Conservation (phyloP, 2,113 vertebrate species). For the Lanius ludovicianus region DNA sequence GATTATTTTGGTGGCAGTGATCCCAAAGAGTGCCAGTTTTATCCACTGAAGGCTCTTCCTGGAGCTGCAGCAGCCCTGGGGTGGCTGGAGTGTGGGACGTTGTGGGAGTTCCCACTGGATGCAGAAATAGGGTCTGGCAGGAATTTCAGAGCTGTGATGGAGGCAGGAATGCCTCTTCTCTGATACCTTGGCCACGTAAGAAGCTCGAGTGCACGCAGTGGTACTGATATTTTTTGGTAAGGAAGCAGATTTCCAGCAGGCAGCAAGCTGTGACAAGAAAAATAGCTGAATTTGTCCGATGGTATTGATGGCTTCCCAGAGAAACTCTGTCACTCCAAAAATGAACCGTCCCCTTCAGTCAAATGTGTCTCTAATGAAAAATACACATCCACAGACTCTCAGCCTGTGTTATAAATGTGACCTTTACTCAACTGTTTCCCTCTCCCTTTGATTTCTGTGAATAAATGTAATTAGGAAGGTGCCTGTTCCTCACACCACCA, state of each 20-base stretch:
- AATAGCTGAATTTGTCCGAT: not conserved
- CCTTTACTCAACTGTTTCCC: slow-evolving; percentile 57
- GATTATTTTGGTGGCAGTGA: not conserved
- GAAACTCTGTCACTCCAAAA: slow-evolving; percentile 43
- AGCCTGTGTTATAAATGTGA: slow-evolving; percentile 62
- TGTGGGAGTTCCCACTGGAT: not conserved
- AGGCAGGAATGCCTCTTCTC: not conserved
- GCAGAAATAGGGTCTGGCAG: not conserved
- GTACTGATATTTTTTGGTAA: not conserved
- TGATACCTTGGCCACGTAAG: not conserved
- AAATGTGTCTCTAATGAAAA: slow-evolving; percentile 60
- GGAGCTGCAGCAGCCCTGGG: not conserved
- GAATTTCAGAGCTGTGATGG: not conserved
- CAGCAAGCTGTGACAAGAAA: slow-evolving; percentile 51
- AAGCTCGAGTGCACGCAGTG: not conserved
- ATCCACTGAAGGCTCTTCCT: not conserved
- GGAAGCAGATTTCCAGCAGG: slow-evolving; percentile 13
- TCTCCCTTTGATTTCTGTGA: slow-evolving; percentile 56
- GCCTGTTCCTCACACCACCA: not conserved
- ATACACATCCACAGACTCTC: slow-evolving; percentile 47
- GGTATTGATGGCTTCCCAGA: slow-evolving; percentile 19
- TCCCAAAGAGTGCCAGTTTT: not conserved
- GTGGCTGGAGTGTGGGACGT: accelerated
- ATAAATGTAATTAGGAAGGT: slow-evolving; percentile 59
- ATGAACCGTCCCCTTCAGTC: slow-evolving; percentile 40